Evolutionary conservation across 2,797 vertebrate species (phyloP).

Genomic region (Aplochiton taeniatus): DNA sequence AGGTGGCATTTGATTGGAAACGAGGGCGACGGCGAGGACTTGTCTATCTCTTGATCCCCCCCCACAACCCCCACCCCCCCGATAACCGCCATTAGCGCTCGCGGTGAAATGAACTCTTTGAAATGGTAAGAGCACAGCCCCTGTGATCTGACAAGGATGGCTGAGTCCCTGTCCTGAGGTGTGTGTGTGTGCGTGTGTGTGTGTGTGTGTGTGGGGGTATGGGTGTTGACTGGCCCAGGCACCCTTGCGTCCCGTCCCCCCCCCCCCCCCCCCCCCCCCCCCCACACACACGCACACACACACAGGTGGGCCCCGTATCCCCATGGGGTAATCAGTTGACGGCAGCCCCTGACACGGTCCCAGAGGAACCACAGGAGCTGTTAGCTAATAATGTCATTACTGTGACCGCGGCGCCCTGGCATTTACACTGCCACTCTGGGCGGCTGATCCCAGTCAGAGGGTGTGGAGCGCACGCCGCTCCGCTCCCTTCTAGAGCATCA

Average conservation of each 20-base stretch:
- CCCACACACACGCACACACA: too few relatives aligned
- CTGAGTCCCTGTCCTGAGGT: slow-evolving; percentile 29
- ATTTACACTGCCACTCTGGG: slow-evolving; percentile 34
- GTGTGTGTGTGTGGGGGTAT: not conserved
- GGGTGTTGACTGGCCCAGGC: too few relatives aligned
- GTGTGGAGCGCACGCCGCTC: too few relatives aligned
- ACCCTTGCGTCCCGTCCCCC: too few relatives aligned
- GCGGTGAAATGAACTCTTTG: slow-evolving; percentile 73
- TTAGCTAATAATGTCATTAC: slow-evolving; percentile 70
- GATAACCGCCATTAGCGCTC: slow-evolving; percentile 71
- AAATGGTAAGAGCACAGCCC: slow-evolving; percentile 68
- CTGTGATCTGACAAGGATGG: slow-evolving; percentile 65
- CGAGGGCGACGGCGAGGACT: slow-evolving; percentile 73
- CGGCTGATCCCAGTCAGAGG: slow-evolving; percentile 24
- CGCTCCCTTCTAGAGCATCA: too few relatives aligned
- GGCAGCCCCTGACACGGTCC: slow-evolving; percentile 54
- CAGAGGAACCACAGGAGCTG: slow-evolving; percentile 51
- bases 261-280: too few relatives aligned
- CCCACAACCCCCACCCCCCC: too few relatives aligned
- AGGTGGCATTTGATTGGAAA: slow-evolving; percentile 84
- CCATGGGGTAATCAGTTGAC: slow-evolving; percentile 66
- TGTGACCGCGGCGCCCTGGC: slow-evolving; percentile 34
- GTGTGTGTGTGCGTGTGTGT: not conserved
- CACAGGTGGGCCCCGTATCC: slow-evolving; percentile 67
- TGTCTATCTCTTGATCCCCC: slow-evolving; percentile 79